phyloP scores from a whole-genome alignment of 2,113 vertebrate species.

The Corydoras sp. region DNA sequence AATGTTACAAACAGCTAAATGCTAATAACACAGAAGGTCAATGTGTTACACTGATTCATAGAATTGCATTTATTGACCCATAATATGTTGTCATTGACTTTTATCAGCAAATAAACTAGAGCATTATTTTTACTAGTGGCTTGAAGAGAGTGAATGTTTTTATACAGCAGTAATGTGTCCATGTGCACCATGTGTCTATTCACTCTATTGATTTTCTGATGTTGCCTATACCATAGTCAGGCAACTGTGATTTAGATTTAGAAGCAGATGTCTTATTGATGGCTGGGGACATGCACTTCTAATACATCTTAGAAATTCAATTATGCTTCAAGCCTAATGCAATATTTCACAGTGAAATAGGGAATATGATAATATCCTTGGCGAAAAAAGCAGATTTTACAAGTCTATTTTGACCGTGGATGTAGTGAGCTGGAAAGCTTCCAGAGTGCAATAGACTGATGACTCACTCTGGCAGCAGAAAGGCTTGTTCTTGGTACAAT shows the following conservation, averaged over 20 bases:
- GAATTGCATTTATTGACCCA: too few species aligned
- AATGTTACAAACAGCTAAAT: too few species aligned
- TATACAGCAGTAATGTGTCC: slow-evolving; percentile 6
- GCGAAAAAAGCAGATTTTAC: slow-evolving; percentile 23
- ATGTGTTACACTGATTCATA: too few species aligned
- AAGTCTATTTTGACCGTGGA: slow-evolving; percentile 31
- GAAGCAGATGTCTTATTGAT: slow-evolving; percentile 9
- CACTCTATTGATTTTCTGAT: slow-evolving; percentile 25
- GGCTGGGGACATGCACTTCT: slow-evolving; percentile 26
- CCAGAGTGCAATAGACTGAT: slow-evolving; percentile 31
- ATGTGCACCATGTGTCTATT: background rate
- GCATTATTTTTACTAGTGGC: too few species aligned
- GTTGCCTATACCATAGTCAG: slow-evolving; percentile 6
- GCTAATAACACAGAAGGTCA: too few species aligned
- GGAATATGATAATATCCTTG: slow-evolving; percentile 28
- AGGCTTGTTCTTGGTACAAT: too few species aligned
- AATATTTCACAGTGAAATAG: slow-evolving; percentile 20
- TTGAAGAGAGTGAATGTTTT: background rate
- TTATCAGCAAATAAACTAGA: too few species aligned
- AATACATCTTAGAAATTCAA: slow-evolving; percentile 31
- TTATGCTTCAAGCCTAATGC: slow-evolving; percentile 28
- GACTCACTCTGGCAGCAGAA: slow-evolving; percentile 28
- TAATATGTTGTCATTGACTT: too few species aligned
- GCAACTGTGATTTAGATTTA: slow-evolving; percentile 16
- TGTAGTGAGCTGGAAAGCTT: slow-evolving; percentile 22